These are phyloP conservation scores for Chirona hameri DNA, from an alignment of 2,888 invertebrate genomes.

Conservation along the genomic window DNA sequence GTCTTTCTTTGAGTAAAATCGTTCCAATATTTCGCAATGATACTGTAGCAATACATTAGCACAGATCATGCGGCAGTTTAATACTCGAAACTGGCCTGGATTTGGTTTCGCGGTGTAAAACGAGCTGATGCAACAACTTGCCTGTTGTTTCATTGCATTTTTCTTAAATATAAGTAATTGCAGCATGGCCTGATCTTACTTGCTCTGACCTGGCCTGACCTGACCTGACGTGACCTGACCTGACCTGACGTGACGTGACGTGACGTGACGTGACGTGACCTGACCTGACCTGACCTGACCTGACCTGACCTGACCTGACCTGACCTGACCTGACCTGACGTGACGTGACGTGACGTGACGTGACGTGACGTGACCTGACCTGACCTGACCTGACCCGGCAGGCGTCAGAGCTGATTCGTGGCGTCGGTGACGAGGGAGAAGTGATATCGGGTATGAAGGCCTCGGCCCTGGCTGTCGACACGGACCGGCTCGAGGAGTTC, in stretches of 20 bases:
- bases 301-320: not conserved
- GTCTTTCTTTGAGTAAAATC: too few species aligned
- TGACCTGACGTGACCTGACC: not conserved
- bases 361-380: not conserved
- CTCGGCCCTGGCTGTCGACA: conserved; percentile 71
- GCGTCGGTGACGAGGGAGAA: conserved; percentile 48
- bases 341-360: too few species aligned
- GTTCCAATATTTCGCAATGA: too few species aligned
- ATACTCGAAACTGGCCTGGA: too few species aligned
- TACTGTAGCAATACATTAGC: too few species aligned
- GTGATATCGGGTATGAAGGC: conserved; percentile 60
- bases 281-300: not conserved
- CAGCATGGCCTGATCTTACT: too few species aligned
- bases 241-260: not conserved
- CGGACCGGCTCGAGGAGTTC: conserved; percentile 86
- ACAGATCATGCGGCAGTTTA: too few species aligned
- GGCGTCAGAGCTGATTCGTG: conserved; percentile 44
- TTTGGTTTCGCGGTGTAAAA: too few species aligned
- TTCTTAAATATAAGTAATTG: too few species aligned
- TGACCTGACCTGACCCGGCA: conserved; percentile 12
- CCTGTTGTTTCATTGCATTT: too few species aligned
- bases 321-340: not conserved
- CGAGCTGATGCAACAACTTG: too few species aligned
- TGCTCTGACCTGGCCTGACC: not conserved
- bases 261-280: not conserved